Percentiles rank a stretch among this genome's conserved stretches.
Conservation (phyloP, 2,888 invertebrate species). For the Acanthosepion pharaonis region DNA sequence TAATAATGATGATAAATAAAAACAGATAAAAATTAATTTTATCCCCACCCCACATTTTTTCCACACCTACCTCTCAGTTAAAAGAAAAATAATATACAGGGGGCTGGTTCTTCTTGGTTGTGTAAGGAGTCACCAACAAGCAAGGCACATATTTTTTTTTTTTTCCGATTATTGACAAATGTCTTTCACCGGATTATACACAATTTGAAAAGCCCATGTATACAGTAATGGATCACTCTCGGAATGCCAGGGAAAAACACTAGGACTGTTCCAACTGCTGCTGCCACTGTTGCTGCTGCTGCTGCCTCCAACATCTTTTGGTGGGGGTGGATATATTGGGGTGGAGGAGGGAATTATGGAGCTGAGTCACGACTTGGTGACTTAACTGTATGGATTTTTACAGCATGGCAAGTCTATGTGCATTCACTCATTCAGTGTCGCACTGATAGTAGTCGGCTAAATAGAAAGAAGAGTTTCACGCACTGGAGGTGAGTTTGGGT, state of each 20-base stretch:
- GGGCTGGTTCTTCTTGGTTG: not conserved
- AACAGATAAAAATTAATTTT: not conserved
- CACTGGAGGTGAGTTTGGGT: not conserved
- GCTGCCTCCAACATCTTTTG: not conserved
- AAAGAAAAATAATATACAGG: not conserved
- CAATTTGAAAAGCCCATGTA: constrained; percentile 33
- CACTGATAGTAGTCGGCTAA: not conserved
- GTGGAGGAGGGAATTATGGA: not conserved
- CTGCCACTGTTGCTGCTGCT: not conserved
- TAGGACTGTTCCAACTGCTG: not conserved
- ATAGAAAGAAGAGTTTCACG: not conserved
- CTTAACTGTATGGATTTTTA: constrained; percentile 22
- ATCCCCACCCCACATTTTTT: not conserved
- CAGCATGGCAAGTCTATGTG: constrained; percentile 33
- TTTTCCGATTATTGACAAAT: not conserved
- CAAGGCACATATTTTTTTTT: constrained; percentile 9
- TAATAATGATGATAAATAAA: not conserved
- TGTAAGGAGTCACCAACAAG: not conserved
- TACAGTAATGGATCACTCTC: not conserved
- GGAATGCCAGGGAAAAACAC: constrained; percentile 33
- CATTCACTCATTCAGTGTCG: constrained; percentile 14
- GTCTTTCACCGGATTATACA: constrained; percentile 11
- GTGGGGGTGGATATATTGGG: not conserved
- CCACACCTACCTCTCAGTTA: not conserved
- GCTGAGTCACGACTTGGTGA: constrained; percentile 33